These are phyloP conservation scores for Mirza zaza DNA, from an alignment of 2,113 vertebrate species.

Conservation along the genomic window DNA sequence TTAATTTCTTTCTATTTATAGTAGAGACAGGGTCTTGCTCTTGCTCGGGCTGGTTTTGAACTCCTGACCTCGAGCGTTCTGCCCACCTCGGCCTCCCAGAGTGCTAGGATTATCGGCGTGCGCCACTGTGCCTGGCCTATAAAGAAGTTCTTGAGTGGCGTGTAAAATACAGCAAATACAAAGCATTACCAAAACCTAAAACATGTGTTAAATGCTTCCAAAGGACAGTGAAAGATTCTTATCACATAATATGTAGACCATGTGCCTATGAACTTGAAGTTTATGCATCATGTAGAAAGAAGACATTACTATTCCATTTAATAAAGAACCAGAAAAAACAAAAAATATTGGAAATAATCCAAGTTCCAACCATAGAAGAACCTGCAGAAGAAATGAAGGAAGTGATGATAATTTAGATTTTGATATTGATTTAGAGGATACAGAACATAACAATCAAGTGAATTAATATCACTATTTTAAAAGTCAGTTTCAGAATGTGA, in stretches of 20 bases:
- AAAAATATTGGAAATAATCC: constrained; percentile 62
- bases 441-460: constrained; percentile 50
- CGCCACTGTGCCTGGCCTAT: no score
- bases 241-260: constrained; percentile 92
- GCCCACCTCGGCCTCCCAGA: no score
- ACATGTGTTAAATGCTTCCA: constrained; percentile 93
- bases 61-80: no score
- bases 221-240: constrained; percentile 95
- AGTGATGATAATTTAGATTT: constrained; percentile 79
- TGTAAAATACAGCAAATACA: no score
- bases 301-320: constrained; percentile 87
- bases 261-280: constrained; percentile 92
- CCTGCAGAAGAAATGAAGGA: constrained; percentile 57
- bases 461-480: background rate
- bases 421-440: constrained; percentile 68
- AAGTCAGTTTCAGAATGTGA: constrained; percentile 59
- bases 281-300: constrained; percentile 97
- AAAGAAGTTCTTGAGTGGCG: no score
- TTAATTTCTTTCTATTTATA: no score
- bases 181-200: no score
- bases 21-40: no score
- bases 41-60: no score
- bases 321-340: constrained; percentile 72
- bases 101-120: no score
- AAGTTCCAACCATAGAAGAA: background rate